A percentile compares a stretch with the other conserved stretches of the same genome.
These are phyloP conservation scores for Hylomyscus alleni DNA, from an alignment of 2,797 vertebrate genomes.

Conservation along the genomic window DNA sequence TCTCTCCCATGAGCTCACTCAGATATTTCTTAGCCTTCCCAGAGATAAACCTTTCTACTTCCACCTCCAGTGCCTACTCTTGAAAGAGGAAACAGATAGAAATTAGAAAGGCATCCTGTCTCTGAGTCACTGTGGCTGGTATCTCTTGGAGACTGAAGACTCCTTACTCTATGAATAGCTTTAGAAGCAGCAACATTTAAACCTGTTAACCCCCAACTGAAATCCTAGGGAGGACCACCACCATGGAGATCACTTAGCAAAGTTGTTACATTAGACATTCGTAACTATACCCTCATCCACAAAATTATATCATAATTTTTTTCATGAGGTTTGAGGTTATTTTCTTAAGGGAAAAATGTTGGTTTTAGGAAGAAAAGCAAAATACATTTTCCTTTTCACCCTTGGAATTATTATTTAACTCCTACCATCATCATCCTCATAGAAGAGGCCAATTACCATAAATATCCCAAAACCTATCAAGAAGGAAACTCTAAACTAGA, in stretches of 20 bases:
- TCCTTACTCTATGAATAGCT: not conserved
- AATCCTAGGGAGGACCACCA: not conserved
- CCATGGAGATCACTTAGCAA: not conserved
- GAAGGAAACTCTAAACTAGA: not conserved
- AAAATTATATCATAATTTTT: not conserved
- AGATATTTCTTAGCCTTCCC: not conserved
- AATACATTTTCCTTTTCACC: not conserved
- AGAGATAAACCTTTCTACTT: not conserved
- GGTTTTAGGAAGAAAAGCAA: constrained; percentile 17
- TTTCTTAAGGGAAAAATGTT: constrained; percentile 32
- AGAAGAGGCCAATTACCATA: not conserved
- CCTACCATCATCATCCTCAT: not conserved
- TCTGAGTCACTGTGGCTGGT: not conserved
- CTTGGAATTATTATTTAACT: not conserved
- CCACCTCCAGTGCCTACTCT: not conserved
- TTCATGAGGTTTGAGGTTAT: constrained; percentile 12
- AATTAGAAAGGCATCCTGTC: not conserved
- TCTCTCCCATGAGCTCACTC: not conserved
- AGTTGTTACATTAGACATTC: not conserved
- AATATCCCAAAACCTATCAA: not conserved
- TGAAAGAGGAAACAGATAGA: not conserved
- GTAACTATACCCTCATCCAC: not conserved
- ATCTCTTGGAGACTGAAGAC: not conserved
- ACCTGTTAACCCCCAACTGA: not conserved
- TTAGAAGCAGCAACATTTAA: not conserved